These are phyloP conservation scores for Reticulitermes speratus DNA, from an alignment of 1,140 invertebrate genomes.

Conservation along the genomic window DNA sequence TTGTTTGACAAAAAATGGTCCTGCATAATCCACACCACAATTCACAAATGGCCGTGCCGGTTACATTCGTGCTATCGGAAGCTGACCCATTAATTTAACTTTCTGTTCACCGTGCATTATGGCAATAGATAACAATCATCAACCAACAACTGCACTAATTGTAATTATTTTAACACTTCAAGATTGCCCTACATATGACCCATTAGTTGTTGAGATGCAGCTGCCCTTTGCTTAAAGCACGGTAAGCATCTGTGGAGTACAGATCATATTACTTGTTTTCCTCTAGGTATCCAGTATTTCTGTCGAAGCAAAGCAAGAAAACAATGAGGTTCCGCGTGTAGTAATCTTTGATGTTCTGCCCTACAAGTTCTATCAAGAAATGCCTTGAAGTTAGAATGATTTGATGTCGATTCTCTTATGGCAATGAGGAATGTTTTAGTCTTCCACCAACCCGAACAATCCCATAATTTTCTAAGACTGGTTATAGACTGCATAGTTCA, in stretches of 20 bases:
- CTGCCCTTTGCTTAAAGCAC: slow-evolving; percentile 38
- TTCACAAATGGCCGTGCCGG: slow-evolving; percentile 40
- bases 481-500: background rate
- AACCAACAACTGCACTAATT: too few relatives aligned
- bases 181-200: too few relatives aligned
- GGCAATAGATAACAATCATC: too few relatives aligned
- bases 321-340: slow-evolving; percentile 41
- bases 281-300: slow-evolving; percentile 42
- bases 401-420: slow-evolving; percentile 36
- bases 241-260: slow-evolving; percentile 40
- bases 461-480: slow-evolving; percentile 34
- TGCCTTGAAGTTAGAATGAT: slow-evolving; percentile 43
- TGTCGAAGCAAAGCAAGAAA: slow-evolving; percentile 37
- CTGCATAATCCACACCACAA: slow-evolving; percentile 45
- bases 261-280: slow-evolving; percentile 36
- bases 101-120: too few relatives aligned
- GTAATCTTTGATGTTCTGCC: slow-evolving; percentile 39
- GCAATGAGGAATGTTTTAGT: slow-evolving; percentile 33
- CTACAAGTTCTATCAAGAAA: too few relatives aligned
- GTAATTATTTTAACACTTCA: too few relatives aligned
- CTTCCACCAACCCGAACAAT: slow-evolving; percentile 38
- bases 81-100: too few relatives aligned
- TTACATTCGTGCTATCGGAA: slow-evolving; percentile 36
- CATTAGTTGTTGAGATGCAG: slow-evolving; percentile 36
- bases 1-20: too few relatives aligned